Evolutionary conservation across 2,797 vertebrate genomes (phyloP).

Genomic region (Melanogrammus aeglefinus): DNA sequence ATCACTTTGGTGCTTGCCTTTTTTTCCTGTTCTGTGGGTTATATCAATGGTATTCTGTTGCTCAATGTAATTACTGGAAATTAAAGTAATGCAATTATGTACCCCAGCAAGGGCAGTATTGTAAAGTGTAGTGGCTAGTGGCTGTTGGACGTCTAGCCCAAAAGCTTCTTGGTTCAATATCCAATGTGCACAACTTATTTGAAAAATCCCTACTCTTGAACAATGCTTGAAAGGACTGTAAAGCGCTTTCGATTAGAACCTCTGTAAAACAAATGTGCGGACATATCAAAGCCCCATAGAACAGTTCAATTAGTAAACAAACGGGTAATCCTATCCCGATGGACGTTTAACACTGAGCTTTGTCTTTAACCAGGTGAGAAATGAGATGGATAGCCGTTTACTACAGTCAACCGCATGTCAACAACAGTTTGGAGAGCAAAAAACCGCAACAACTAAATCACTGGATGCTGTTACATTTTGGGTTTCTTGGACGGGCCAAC

Average conservation of each 20-base stretch:
- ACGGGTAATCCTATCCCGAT: neutral
- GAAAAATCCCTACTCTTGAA: neutral
- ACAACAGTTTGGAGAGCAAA: neutral
- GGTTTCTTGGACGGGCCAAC: neutral
- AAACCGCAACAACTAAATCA: neutral
- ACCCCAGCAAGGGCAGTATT: neutral
- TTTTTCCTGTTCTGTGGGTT: neutral
- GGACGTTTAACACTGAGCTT: neutral
- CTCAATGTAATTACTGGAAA: constrained; percentile 2
- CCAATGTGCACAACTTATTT: neutral
- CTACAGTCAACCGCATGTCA: neutral
- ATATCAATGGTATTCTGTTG: constrained; percentile 2
- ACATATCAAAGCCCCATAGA: neutral
- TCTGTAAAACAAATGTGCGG: neutral
- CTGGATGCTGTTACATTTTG: neutral
- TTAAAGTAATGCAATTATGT: constrained; percentile 3
- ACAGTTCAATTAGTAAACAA: neutral
- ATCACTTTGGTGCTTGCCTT: neutral
- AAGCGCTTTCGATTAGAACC: neutral
- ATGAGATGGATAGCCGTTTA: neutral
- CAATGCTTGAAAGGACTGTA: neutral
- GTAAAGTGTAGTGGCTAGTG: neutral
- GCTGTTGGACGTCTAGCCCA: neutral
- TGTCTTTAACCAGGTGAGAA: neutral
- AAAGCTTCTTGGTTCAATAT: neutral